phyloP scores from a whole-genome alignment of 2,797 vertebrate species.

The Manis javanica region DNA sequence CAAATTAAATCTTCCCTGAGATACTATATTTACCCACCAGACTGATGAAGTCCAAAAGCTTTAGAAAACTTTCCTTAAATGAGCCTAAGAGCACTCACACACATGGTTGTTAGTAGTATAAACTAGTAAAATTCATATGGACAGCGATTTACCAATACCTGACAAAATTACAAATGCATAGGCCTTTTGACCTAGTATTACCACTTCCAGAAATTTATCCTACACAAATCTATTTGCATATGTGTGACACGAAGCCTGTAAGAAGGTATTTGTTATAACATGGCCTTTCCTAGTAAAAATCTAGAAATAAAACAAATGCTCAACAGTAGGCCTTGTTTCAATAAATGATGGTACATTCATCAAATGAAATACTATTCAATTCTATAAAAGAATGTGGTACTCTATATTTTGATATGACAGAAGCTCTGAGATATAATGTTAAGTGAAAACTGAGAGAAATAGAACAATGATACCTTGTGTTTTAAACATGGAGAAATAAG shows the following conservation, averaged over 20 bases:
- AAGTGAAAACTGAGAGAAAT: background rate
- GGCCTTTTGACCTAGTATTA: background rate
- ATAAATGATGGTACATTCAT: background rate
- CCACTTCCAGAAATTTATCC: background rate
- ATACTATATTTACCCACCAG: background rate
- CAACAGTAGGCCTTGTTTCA: background rate
- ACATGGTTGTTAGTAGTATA: background rate
- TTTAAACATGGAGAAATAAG: background rate
- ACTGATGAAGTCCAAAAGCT: background rate
- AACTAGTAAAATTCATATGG: background rate
- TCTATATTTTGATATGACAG: background rate
- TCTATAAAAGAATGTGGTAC: background rate
- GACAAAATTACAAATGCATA: background rate
- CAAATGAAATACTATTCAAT: background rate
- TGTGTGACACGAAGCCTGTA: background rate
- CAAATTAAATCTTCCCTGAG: background rate
- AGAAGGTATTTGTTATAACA: background rate
- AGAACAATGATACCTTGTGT: background rate
- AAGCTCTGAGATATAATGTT: background rate
- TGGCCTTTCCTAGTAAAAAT: background rate
- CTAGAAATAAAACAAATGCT: background rate
- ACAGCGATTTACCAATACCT: background rate
- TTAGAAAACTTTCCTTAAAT: background rate
- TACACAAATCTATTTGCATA: background rate
- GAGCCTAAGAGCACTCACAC: background rate